These are phyloP conservation scores for Xiphophorus birchmanni DNA, from an alignment of 2,797 vertebrate species.

Conservation along the genomic window DNA sequence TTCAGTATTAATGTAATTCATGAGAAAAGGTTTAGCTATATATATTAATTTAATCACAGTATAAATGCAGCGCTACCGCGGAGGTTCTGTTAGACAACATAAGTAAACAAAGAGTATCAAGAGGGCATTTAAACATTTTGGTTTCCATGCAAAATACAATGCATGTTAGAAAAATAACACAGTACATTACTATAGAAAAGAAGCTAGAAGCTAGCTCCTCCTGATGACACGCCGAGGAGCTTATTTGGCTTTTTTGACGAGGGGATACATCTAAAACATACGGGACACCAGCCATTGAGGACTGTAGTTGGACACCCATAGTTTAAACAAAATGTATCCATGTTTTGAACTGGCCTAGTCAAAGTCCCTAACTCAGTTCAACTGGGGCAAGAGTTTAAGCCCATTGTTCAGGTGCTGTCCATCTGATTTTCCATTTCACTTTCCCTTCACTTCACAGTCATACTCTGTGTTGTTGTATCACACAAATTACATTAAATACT, in stretches of 20 bases:
- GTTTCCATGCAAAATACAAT: background rate
- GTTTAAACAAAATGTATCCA: background rate
- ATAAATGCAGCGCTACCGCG: background rate
- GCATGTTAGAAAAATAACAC: background rate
- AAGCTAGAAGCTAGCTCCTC: background rate
- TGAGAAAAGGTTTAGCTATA: background rate
- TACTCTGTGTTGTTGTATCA: background rate
- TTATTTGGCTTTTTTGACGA: background rate
- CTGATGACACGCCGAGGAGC: background rate
- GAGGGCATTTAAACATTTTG: background rate
- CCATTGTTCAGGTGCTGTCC: background rate
- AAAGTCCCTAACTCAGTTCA: background rate
- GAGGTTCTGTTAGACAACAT: background rate
- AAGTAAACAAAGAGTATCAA: background rate
- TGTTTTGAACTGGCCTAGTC: background rate
- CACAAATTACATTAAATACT: background rate
- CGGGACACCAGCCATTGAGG: background rate
- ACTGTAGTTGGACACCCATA: background rate
- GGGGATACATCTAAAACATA: background rate
- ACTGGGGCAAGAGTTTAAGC: background rate
- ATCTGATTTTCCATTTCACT: background rate
- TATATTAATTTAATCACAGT: background rate
- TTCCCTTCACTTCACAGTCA: background rate
- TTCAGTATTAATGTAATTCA: background rate
- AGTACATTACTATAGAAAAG: background rate